Conservation (phyloP, 1,140 invertebrate species). For the Drosophila sulfurigaster region DNA sequence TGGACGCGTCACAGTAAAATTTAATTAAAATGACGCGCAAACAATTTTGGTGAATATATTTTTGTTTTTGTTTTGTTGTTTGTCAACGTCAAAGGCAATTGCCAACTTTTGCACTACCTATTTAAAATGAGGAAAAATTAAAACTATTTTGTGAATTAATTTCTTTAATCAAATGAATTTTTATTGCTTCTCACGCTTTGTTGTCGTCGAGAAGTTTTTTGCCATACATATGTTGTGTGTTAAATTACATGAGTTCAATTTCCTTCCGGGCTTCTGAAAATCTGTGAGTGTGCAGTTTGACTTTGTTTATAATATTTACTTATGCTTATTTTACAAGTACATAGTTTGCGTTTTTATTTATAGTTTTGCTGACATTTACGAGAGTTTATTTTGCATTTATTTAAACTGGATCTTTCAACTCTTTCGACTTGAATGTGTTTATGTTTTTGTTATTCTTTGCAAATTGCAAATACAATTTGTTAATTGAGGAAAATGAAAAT, state of each 20-base stretch:
- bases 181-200: slow-evolving; percentile 20
- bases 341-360: slow-evolving; percentile 41
- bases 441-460: slow-evolving; percentile 15
- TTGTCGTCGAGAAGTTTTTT: slow-evolving; percentile 9
- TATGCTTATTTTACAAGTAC: slow-evolving; percentile 43
- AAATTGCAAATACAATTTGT: slow-evolving; percentile 48
- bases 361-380: slow-evolving; percentile 44
- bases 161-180: slow-evolving; percentile 49
- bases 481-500: slow-evolving; percentile 53
- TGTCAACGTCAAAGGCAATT: slow-evolving; percentile 12
- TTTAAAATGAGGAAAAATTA: slow-evolving; percentile 2
- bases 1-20: slow-evolving; percentile 28
- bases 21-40: slow-evolving; percentile 59
- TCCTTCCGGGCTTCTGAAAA: not conserved
- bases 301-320: slow-evolving; percentile 10
- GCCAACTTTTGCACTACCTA: too few species aligned
- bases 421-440: slow-evolving; percentile 13
- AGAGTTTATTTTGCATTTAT: slow-evolving; percentile 21
- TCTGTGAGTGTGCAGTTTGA: slow-evolving; percentile 7
- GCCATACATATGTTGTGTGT: not conserved
- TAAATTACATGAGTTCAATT: slow-evolving; percentile 14
- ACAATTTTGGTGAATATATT: slow-evolving; percentile 5
- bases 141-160: slow-evolving; percentile 22
- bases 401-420: slow-evolving; percentile 9
- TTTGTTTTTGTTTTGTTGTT: too few species aligned